Percentiles rank a stretch among this genome's conserved stretches.
These are phyloP conservation scores for Cyprinodon variegatus DNA, from an alignment of 2,113 vertebrate genomes.

Conservation along the genomic window DNA sequence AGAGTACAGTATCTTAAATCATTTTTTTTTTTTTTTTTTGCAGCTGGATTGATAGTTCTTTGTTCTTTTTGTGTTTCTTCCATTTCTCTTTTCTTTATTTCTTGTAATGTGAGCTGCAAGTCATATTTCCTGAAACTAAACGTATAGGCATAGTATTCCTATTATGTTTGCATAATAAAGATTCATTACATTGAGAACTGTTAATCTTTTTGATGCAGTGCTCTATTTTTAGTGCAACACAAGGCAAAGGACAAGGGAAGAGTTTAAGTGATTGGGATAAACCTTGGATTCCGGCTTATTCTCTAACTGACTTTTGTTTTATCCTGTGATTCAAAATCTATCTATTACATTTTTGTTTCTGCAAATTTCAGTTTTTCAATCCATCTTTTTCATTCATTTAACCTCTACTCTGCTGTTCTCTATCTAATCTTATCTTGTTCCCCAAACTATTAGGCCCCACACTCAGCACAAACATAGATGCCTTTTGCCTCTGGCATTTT, in stretches of 20 bases:
- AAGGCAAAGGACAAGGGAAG: not conserved
- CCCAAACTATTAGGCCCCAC: constrained; percentile 44
- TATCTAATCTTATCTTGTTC: constrained; percentile 23
- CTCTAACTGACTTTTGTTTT: constrained; percentile 37
- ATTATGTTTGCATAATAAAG: not conserved
- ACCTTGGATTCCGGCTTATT: not conserved
- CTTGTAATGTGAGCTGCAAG: not conserved
- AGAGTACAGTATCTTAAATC: not conserved
- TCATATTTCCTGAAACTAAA: not conserved
- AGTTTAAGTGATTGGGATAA: not conserved
- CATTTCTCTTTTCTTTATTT: too few species aligned
- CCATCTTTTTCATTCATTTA: constrained; percentile 43
- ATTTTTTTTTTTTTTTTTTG: too few species aligned
- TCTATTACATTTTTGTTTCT: not conserved
- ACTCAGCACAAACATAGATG: constrained; percentile 52
- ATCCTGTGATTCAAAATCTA: not conserved
- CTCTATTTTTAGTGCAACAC: not conserved
- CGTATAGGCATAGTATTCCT: not conserved
- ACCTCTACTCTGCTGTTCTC: constrained; percentile 44
- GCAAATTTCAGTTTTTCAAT: constrained; percentile 11
- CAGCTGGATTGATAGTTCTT: too few species aligned
- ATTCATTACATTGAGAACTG: not conserved
- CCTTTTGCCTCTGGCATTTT: constrained; percentile 52
- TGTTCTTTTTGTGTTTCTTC: too few species aligned
- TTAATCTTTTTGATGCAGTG: not conserved